Evolutionary conservation across 1,140 invertebrate genomes (phyloP), one percentile per base, ranked within the genome.

Genomic region (Magallana ariakensis): DNA sequence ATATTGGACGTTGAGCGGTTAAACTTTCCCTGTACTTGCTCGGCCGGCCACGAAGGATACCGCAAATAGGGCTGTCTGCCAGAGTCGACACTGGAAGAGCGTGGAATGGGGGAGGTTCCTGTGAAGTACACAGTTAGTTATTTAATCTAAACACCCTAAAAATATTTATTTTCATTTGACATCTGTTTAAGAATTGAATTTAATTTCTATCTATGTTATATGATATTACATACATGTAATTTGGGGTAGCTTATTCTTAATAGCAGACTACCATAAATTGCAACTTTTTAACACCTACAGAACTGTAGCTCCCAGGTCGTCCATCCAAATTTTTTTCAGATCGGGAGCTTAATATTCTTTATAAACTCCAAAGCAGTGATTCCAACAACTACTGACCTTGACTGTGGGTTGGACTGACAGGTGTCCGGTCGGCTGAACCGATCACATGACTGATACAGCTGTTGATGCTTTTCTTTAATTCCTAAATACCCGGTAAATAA

Each of bases 401-500:
- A 90, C 88, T 85, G 85, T 88, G 85, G 22, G 90, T 91, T 19
- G 90, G 90, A 83, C 90, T 91, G 11, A 83, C 66, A 54, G 89
- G 88, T 11, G 83, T 81, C n/a, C 80, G 22, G 15, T 92, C 90
- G 33, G 88, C 85, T 66, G 90, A 96, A 11, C 97, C 97, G 89
- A 98, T 96, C 53, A 98, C 96, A 94, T 98, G 97, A 1, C 96
- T 96, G 70, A 98, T 97, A 91, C 97, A 98, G 15, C 96, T 95
- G 93, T 97, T 96, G 95, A 97, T 97, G 58, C 95, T 95, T 10
- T 94, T 93, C 92, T 97, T 97, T 16, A 97, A 93, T 86, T 96
- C 95, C 95, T 96, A 92, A 85, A 92, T 89, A 84, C n/a, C n/a
- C n/a, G n/a, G n/a, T n/a, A n/a, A n/a, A n/a, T n/a, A n/a, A n/a